A percentile compares a stretch with the other conserved stretches of the same genome.
phyloP scores from a whole-genome alignment of 2,888 invertebrate species.

The Euclidia mi region DNA sequence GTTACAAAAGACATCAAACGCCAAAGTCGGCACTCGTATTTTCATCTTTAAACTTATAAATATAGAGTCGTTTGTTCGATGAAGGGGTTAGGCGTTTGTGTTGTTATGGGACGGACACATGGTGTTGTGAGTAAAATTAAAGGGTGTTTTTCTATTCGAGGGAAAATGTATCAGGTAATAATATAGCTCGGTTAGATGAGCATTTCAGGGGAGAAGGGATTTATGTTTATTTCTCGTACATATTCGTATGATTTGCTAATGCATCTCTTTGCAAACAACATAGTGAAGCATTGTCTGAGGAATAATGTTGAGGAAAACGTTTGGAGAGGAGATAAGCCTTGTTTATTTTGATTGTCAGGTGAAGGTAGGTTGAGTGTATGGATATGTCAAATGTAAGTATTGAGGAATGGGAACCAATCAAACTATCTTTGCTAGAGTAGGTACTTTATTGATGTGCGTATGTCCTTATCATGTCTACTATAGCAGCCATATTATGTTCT shows the following conservation, averaged over 20 bases:
- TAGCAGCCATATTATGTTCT: too few relatives aligned
- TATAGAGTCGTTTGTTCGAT: slow-evolving; percentile 22
- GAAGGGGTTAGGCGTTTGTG: slow-evolving; percentile 4
- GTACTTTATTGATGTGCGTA: too few relatives aligned
- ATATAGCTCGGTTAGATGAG: slow-evolving; percentile 74
- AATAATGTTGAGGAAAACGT: slow-evolving; percentile 21
- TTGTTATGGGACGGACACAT: slow-evolving; percentile 12
- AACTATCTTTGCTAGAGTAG: not conserved
- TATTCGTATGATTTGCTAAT: slow-evolving; percentile 67
- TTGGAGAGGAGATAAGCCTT: slow-evolving; percentile 17
- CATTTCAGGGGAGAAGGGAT: slow-evolving; percentile 70
- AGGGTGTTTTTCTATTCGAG: slow-evolving; percentile 77
- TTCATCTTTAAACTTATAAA: rapidly evolving
- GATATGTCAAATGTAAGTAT: not conserved
- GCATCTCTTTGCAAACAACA: slow-evolving; percentile 60
- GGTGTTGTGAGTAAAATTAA: slow-evolving; percentile 73
- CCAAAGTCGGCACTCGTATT: not conserved
- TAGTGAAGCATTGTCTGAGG: slow-evolving; percentile 34
- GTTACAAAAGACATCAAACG: slow-evolving; percentile 16
- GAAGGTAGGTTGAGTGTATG: not conserved
- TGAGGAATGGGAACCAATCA: not conserved
- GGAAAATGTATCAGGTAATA: slow-evolving; percentile 81
- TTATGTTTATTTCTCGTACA: slow-evolving; percentile 65
- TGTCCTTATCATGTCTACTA: too few relatives aligned
- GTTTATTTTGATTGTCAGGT: slow-evolving; percentile 36